These are phyloP conservation scores for Tenrec ecaudatus DNA, from an alignment of 2,113 vertebrate species.

Conservation along the genomic window DNA sequence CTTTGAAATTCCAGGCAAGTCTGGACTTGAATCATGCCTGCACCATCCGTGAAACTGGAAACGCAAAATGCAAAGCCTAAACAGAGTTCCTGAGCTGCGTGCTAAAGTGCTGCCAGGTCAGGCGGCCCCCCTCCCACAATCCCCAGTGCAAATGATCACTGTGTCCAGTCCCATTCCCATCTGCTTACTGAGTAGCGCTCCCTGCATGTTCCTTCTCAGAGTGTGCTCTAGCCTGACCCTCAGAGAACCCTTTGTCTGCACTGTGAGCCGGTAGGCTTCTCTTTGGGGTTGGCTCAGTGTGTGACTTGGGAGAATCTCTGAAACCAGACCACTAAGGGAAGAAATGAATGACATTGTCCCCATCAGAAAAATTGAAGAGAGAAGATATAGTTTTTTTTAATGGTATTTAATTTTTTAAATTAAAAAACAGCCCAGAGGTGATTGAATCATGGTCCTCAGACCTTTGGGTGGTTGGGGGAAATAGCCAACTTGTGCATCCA, in stretches of 20 bases:
- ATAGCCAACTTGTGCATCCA: slow-evolving; percentile 75
- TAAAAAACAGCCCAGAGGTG: slow-evolving; percentile 78
- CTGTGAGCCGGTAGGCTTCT: slow-evolving; percentile 81
- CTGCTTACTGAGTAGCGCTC: slow-evolving; percentile 82
- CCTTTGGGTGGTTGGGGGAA: slow-evolving; percentile 74
- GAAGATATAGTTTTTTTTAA: slow-evolving; percentile 88
- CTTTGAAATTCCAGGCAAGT: slow-evolving; percentile 99
- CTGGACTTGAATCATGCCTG: slow-evolving; percentile 99
- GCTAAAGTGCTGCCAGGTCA: slow-evolving; percentile 61
- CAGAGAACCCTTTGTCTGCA: slow-evolving; percentile 87
- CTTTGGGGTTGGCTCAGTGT: slow-evolving; percentile 79
- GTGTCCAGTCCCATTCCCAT: slow-evolving; percentile 79
- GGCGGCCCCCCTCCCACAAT: slow-evolving; percentile 75
- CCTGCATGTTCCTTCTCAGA: slow-evolving; percentile 86
- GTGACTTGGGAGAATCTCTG: slow-evolving; percentile 82
- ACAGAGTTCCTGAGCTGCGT: slow-evolving; percentile 61
- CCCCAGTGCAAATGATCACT: slow-evolving; percentile 80
- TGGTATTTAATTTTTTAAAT: slow-evolving; percentile 90
- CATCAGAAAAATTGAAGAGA: slow-evolving; percentile 87
- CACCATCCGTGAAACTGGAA: slow-evolving; percentile 98
- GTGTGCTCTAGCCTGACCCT: slow-evolving; percentile 83
- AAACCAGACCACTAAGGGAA: slow-evolving; percentile 83
- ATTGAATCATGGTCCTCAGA: slow-evolving; percentile 78
- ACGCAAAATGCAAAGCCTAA: slow-evolving; percentile 99
- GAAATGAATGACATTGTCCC: slow-evolving; percentile 85